Base-by-base conservation (phyloP, 2,113 vertebrate genomes). In the Lepisosteus oculatus region DNA sequence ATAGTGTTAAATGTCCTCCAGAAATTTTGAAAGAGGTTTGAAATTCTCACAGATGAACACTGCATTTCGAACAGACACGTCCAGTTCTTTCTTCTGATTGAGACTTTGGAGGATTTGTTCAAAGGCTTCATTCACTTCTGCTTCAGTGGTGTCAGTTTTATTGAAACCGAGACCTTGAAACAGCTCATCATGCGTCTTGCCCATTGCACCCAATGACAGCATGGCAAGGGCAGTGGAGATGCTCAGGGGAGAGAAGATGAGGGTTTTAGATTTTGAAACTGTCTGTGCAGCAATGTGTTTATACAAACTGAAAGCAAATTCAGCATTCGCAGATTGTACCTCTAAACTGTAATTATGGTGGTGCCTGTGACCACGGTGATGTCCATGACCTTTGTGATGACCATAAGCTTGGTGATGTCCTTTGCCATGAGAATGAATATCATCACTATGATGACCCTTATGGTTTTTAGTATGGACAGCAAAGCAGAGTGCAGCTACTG, bases 171-270 rank as follows among this genome's bases (percentile, higher is more conserved):
- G 78, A 54, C 81, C 84, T 3, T 51, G 62, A 65, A 91, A 85
- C 59, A 91, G 84, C 80, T 93, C 89, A 12, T 44, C 66, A 72
- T 92, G 85, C 3, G 76, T 94, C 43, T 81, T 78, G 13, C 77
- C 87, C 6, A 69, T 81, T 2, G 93, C 89, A 67, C 87, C 88
- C 43, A 85, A 79, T 0, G 86, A 86, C 70, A 95, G 77, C 45
- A 89, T 86, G 51, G 87, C 85, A 82, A 95, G 89, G 59, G 85
- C 83, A 3, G 78, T 61, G 29, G 88, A 93, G 75, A 91, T 83
- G 51, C 91, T 92, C 8, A 76, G 45, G 2, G 94, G 92, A 54
- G 93, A 95, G 82, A 86, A 94, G 79, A 95, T 92, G 72, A 93
- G 76, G n/a, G 95, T 95, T 72, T 83, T 80, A 62, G 80, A 76